Evolutionary conservation across 2,113 vertebrate species (phyloP), one percentile per base, ranked within the genome.

Genomic region (Ovis canadensis): DNA sequence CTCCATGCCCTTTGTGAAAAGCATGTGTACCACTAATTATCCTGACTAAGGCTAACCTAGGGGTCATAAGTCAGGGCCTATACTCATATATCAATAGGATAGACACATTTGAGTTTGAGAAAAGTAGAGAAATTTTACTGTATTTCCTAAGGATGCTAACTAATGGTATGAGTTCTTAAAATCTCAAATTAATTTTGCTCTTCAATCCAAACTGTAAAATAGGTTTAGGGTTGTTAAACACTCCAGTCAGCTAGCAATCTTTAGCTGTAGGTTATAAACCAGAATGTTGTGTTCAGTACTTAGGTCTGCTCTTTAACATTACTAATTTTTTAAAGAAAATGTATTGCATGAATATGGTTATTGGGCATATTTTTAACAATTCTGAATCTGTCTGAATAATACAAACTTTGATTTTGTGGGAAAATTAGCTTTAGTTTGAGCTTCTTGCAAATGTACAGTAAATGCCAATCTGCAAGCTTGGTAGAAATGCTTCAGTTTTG

Each of bases 381-480:
- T 48, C 60, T 97, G 62, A 97, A 96, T 97, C 96, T 96, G 92
- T 95, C 95, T 96, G 45, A 88, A 97, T 97, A 97, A 91, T 97
- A 90, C 97, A 86, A 97, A 98, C 95, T 97, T 88, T 87, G 88
- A 96, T 96, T 97, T 98, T 98, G 93, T 5, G 1, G 4, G 45
- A 93, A 91, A 92, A 80, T 87, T 95, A 95, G 36, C 84, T 83
- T 67, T 94, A 81, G 60, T 94, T 98, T 97, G 92, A 97, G 77
- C 60, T 98, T 97, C 98, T 98, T 60, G 98, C 89, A 95, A 97
- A 96, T 96, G 94, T 98, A 98, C 93, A 99, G 97, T 97, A 98
- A 94, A 94, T 91, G 82, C 54, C 94, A 96, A 96, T 82, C 95
- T 97, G 97, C 59, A 87, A 27, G 36, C 36, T 88, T 84, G 14